Evolutionary conservation across 2,113 vertebrate species (phyloP).

Genomic region (Grammomys surdaster): DNA sequence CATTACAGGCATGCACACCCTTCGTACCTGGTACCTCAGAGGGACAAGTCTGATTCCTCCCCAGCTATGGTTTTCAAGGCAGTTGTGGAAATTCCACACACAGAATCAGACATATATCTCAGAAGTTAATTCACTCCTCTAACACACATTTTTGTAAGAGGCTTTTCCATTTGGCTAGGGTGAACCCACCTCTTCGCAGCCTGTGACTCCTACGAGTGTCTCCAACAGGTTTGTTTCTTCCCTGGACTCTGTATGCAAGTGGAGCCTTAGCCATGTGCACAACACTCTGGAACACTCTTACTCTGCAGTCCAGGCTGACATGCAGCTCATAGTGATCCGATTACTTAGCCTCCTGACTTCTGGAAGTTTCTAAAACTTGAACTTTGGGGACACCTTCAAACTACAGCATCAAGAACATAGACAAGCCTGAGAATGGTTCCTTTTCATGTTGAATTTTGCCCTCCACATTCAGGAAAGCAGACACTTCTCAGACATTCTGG

Average conservation of each 20-base stretch:
- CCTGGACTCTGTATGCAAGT: neutral
- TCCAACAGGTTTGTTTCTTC: neutral
- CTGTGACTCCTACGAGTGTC: neutral
- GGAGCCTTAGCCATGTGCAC: neutral
- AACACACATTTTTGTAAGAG: neutral
- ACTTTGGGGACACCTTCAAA: neutral
- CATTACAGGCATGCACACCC: neutral
- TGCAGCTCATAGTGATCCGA: neutral
- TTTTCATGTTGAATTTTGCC: neutral
- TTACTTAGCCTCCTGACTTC: neutral
- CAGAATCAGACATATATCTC: constrained; percentile 28
- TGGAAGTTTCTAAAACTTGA: neutral
- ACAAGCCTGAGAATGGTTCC: neutral
- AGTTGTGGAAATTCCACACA: neutral
- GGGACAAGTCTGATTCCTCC: neutral
- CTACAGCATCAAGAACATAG: neutral
- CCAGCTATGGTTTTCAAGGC: neutral
- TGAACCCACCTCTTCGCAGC: neutral
- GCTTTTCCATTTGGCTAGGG: constrained; percentile 6
- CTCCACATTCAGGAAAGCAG: neutral
- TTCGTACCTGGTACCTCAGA: neutral
- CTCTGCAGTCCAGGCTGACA: neutral
- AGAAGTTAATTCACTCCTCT: neutral
- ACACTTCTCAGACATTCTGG: neutral
- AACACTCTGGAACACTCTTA: neutral